Base-by-base conservation (phyloP, 2,113 vertebrate genomes). In the Craseonycteris thonglongyai region DNA sequence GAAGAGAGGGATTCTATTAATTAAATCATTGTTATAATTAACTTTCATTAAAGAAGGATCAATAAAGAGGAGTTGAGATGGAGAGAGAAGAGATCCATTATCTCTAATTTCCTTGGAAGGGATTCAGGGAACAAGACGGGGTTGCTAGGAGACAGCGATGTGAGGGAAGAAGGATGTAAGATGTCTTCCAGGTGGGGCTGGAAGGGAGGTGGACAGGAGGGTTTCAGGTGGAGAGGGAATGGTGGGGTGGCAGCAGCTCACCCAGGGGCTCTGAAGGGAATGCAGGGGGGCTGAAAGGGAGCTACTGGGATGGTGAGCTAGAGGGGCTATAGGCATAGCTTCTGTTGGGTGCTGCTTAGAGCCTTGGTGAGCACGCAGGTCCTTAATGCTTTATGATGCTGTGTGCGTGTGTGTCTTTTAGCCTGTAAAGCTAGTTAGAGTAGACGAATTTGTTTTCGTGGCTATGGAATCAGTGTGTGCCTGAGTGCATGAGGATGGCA, bases 21-120 rank as follows among this genome's bases (percentile, higher is more conserved):
- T 98, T 98, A 98, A 98, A 98, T 98, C 98, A 97, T 97, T 97
- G 98, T 97, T 98, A 98, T 98, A 98, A 98, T 98, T 98, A 98
- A 98, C 98, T 98, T 98, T 98, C 98, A 98, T 98, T 98, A 98
- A 98, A 98, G 98, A 97, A 97, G 98, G 98, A 98, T 98, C 98
- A 98, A 98, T 98, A 98, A 97, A 97, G 97, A 98, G 97, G 96
- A 97, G 97, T 97, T 97, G 92, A 95, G 92, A 97, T 93, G 95
- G 97, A 97, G 96, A 97, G 96, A 96, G 76, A 94, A 97, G 90
- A 97, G 96, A 97, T 98, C 97, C 97, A 98, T 98, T 98, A 98
- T 98, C 97, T 96, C 96, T 95, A 94, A 97, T 97, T 97, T 97
- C 96, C 97, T 97, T 97, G 96, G 97, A 97, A 97, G 89, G 95